phyloP scores from a whole-genome alignment of 2,888 invertebrate genomes.

The Nectonema munidae region DNA sequence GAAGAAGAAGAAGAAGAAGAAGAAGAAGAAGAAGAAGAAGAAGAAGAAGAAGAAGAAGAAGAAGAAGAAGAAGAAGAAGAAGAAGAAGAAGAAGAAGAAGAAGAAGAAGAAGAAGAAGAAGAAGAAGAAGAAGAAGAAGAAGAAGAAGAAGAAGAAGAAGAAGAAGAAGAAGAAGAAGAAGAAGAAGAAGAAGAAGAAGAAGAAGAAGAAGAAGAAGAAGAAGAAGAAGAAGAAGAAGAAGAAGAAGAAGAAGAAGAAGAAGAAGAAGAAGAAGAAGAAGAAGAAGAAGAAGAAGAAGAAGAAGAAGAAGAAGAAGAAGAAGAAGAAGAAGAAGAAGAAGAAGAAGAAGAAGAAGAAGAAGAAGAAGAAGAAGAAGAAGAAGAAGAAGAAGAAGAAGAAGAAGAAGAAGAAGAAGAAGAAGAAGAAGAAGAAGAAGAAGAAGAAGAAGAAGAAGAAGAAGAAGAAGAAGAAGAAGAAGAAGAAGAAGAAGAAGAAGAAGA shows the following conservation, averaged over 20 bases:
- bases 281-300: constrained; percentile 1
- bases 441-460: constrained; percentile 6
- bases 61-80: constrained; percentile 5
- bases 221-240: constrained; percentile 9
- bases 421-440: too few species aligned
- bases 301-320: neutral
- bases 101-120: constrained; percentile 5
- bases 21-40: constrained; percentile 5
- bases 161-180: constrained; percentile 1
- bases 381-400: too few species aligned
- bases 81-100: constrained; percentile 5
- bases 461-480: too few species aligned
- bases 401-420: too few species aligned
- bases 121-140: constrained; percentile 5
- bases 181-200: constrained; percentile 2
- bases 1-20: constrained; percentile 5
- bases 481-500: too few species aligned
- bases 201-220: constrained; percentile 6
- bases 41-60: constrained; percentile 5
- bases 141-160: constrained; percentile 5
- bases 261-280: constrained; percentile 9
- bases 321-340: constrained; percentile 1
- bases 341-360: too few species aligned
- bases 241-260: constrained; percentile 10
- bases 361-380: too few species aligned